Percentiles rank a stretch among this genome's conserved stretches.
These are phyloP conservation scores for Orientallactaga sibirica DNA, from an alignment of 2,797 vertebrate genomes.

Conservation along the genomic window DNA sequence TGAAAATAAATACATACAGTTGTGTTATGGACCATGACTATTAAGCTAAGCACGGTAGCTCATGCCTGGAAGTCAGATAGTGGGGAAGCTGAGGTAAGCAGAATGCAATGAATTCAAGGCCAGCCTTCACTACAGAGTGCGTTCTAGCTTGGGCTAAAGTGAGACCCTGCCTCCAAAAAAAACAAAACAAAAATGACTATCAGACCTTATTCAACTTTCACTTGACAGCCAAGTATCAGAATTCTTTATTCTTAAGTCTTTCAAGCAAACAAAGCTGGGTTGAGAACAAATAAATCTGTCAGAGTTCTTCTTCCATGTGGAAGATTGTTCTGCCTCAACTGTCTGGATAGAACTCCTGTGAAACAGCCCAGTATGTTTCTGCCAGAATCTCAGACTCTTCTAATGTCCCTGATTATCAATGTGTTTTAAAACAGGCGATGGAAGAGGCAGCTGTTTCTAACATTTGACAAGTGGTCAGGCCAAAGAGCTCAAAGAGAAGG, in stretches of 20 bases:
- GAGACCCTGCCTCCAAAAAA: too few species aligned
- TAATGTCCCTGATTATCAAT: neutral
- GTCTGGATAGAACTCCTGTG: neutral
- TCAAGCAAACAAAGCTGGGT: conserved; percentile 16
- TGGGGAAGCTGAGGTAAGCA: too few species aligned
- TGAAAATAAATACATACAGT: too few species aligned
- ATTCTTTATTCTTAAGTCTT: conserved; percentile 44
- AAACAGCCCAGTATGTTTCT: neutral
- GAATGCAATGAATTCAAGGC: too few species aligned
- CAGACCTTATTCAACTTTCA: neutral
- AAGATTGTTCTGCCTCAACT: neutral
- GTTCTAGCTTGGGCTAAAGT: too few species aligned
- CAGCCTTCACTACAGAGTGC: too few species aligned
- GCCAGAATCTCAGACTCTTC: neutral
- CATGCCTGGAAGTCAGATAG: too few species aligned
- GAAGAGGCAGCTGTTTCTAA: conserved; percentile 31
- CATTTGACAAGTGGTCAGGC: conserved; percentile 36
- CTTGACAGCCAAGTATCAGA: conserved; percentile 22
- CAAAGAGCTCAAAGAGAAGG: neutral
- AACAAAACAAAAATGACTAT: neutral
- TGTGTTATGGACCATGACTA: too few species aligned
- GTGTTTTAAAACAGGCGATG: conserved; percentile 32
- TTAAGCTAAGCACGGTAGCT: too few species aligned
- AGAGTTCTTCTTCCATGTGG: neutral
- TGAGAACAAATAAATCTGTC: neutral